Conservation (phyloP, 2,888 invertebrate species). For the Allygus modestus region DNA sequence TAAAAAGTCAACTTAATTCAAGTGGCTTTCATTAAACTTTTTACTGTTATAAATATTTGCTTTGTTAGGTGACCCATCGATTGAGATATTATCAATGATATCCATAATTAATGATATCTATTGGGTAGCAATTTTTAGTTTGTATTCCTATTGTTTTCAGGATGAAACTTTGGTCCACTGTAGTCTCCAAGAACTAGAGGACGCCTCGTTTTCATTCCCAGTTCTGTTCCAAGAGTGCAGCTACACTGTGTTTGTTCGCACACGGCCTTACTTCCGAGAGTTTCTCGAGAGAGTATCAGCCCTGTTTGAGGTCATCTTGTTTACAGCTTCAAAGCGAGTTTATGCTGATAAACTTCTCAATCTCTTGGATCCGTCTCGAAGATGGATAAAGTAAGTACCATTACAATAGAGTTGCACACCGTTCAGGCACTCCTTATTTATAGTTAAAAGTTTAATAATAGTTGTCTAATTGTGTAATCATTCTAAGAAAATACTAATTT, state of each 20-base stretch:
- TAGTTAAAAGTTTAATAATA: no score
- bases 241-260: conserved; percentile 92
- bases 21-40: no score
- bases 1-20: no score
- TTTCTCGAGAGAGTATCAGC: conserved; percentile 93
- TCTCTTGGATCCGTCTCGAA: conserved; percentile 91
- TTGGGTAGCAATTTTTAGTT: no score
- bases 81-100: no score
- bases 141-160: conserved; percentile 73
- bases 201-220: conserved; percentile 96
- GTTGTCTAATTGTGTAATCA: neutral
- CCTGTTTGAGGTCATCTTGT: conserved; percentile 94
- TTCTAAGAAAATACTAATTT: no score
- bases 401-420: neutral
- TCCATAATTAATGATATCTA: no score
- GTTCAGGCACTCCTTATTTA: conserved; percentile 50
- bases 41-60: no score
- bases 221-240: conserved; percentile 91
- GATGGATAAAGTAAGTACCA: conserved; percentile 87
- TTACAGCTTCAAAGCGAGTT: conserved; percentile 97
- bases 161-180: conserved; percentile 98
- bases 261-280: conserved; percentile 93
- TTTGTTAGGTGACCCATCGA: no score
- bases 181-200: conserved; percentile 92
- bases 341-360: conserved; percentile 97